Conservation (phyloP, 2,888 invertebrate species). For the Dryococelus australis region DNA sequence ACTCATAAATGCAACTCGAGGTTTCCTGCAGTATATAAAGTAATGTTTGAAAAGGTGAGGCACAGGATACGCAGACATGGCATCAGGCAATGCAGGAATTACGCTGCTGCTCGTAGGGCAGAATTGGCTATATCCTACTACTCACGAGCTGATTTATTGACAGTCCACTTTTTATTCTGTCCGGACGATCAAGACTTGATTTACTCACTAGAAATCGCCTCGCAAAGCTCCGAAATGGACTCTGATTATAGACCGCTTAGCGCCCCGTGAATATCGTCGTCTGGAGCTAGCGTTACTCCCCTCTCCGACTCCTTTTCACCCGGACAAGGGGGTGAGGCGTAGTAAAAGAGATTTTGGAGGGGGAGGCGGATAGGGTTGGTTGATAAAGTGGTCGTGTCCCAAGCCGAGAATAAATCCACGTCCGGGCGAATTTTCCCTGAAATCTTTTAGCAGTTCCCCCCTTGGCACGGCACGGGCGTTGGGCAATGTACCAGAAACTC, state of each 20-base stretch:
- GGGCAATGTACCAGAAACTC: background rate
- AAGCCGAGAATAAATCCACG: conserved; percentile 16
- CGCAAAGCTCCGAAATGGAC: background rate
- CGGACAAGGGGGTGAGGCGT: background rate
- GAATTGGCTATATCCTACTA: too few relatives aligned
- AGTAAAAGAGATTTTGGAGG: background rate
- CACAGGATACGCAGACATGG: too few relatives aligned
- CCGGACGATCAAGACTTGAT: background rate
- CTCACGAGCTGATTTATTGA: too few relatives aligned
- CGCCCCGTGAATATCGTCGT: background rate
- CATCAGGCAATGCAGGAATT: too few relatives aligned
- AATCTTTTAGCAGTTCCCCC: background rate
- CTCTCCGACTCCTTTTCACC: background rate
- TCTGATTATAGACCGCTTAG: conserved; percentile 16
- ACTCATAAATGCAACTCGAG: too few relatives aligned
- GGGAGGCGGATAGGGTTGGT: background rate
- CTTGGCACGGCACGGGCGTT: background rate
- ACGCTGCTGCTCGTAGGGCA: too few relatives aligned
- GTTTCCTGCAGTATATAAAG: too few relatives aligned
- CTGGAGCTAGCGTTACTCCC: background rate
- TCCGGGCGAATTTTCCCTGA: background rate
- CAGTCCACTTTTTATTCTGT: too few relatives aligned
- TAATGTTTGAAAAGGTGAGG: too few relatives aligned
- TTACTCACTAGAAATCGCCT: background rate
- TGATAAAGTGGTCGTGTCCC: conserved; percentile 1